A percentile compares a stretch with the other conserved stretches of the same genome.
Conservation (phyloP, 2,888 invertebrate species). For the Morpho deidamia region DNA sequence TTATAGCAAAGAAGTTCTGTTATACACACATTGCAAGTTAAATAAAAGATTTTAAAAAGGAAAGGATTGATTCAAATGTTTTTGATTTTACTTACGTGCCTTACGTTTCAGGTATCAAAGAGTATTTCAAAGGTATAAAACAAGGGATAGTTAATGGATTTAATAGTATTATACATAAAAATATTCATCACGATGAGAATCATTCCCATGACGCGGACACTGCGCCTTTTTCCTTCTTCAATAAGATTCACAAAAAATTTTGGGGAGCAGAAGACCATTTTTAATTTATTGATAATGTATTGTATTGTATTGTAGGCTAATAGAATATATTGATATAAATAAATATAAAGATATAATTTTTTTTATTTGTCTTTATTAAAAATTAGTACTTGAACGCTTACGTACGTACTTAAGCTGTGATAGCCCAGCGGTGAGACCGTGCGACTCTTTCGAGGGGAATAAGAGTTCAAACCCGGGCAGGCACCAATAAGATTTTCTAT, state of each 20-base stretch:
- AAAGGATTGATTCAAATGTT: too few species aligned
- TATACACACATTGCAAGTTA: too few species aligned
- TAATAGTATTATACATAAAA: constrained; percentile 34
- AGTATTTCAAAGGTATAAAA: constrained; percentile 36
- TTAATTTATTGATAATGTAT: background rate
- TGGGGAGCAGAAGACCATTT: constrained; percentile 13
- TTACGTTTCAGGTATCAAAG: constrained; percentile 34
- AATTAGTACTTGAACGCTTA: too few species aligned
- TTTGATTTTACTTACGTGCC: constrained; percentile 19
- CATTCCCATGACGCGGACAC: constrained; percentile 19
- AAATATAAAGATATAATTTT: too few species aligned
- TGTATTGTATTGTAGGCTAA: background rate
- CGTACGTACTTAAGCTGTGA: too few species aligned
- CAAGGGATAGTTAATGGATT: constrained; percentile 38
- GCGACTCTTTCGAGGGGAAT: too few species aligned
- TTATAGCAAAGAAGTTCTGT: too few species aligned
- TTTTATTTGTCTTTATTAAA: too few species aligned
- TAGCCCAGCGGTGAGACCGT: too few species aligned
- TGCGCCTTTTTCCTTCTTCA: constrained; percentile 25
- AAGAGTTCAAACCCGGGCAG: too few species aligned
- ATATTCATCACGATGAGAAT: constrained; percentile 18
- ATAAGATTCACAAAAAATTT: constrained; percentile 26
- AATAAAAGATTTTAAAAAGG: too few species aligned
- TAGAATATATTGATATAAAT: background rate
- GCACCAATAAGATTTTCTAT: too few species aligned